Conservation (phyloP, 1,140 invertebrate species). For the Cotesia vestalis region DNA sequence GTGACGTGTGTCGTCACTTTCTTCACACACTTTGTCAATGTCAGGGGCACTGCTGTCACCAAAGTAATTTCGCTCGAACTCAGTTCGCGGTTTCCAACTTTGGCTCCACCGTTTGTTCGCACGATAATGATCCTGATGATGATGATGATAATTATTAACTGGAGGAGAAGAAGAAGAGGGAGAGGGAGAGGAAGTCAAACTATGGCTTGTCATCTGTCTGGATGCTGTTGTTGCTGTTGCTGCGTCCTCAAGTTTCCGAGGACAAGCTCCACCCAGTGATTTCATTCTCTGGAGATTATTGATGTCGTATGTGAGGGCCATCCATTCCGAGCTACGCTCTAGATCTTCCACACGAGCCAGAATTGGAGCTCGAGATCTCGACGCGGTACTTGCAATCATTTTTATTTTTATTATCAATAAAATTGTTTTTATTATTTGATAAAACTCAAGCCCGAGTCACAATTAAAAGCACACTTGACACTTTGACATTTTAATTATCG, state of each 20-base stretch:
- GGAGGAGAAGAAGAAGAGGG: no score
- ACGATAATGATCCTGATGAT: no score
- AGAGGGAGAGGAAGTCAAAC: constrained; percentile 31
- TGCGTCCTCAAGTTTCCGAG: constrained; percentile 34
- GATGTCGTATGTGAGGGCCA: constrained; percentile 46
- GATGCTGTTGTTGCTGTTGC: constrained; percentile 38
- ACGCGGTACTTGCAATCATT: not conserved
- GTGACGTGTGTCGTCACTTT: not conserved
- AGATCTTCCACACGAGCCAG: constrained; percentile 45
- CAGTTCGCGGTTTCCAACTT: constrained; percentile 53
- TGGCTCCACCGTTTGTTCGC: constrained; percentile 8
- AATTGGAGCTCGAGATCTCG: constrained; percentile 12
- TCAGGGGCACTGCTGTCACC: constrained; percentile 33
- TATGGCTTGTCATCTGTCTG: constrained; percentile 43
- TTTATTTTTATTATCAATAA: not conserved
- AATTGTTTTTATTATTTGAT: not conserved
- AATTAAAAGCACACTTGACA: not conserved
- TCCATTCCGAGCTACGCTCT: constrained; percentile 49
- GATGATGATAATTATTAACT: no score
- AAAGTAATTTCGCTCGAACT: constrained; percentile 58
- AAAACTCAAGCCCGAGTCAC: not conserved
- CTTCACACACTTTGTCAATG: constrained; percentile 5
- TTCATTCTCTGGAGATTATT: constrained; percentile 50
- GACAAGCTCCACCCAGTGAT: constrained; percentile 20
- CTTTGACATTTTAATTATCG: not conserved